phyloP scores from a whole-genome alignment of 30 jellyfish, hydroid and myxozoan genomes.

The Sanderia malayensis region DNA sequence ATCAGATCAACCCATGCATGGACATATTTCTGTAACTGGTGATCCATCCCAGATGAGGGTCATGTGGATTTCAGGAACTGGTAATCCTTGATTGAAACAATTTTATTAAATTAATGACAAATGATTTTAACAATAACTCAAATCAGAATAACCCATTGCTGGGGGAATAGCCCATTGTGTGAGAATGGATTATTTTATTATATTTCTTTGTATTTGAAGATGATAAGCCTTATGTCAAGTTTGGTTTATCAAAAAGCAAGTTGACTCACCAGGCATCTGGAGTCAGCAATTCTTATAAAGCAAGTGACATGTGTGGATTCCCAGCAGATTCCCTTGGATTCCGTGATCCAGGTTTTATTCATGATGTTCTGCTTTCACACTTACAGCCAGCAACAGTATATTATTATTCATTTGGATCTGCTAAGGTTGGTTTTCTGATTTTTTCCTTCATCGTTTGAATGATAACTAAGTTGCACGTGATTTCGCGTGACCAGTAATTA shows the following conservation, averaged over 20 bases:
- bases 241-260: constrained; percentile 44
- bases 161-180: no score
- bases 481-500: no score
- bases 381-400: constrained; percentile 52
- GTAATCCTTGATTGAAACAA: no score
- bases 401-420: constrained; percentile 79
- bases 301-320: constrained; percentile 82
- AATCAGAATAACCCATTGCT: no score
- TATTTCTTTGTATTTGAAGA: constrained; percentile 15
- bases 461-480: no score
- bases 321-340: constrained; percentile 84
- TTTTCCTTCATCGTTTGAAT: neutral
- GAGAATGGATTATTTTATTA: no score
- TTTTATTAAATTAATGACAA: no score
- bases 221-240: constrained; percentile 45
- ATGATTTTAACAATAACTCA: no score
- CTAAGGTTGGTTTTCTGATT: constrained; percentile 28
- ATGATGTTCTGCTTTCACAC: constrained; percentile 65
- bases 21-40: constrained; percentile 64
- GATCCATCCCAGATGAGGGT: constrained; percentile 77
- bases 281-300: constrained; percentile 58
- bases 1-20: constrained; percentile 62
- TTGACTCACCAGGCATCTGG: constrained; percentile 29
- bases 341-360: constrained; percentile 82
- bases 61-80: constrained; percentile 80